Evolutionary conservation across 2,113 vertebrate genomes (phyloP).

Genomic region (Hyperoodon ampullatus): DNA sequence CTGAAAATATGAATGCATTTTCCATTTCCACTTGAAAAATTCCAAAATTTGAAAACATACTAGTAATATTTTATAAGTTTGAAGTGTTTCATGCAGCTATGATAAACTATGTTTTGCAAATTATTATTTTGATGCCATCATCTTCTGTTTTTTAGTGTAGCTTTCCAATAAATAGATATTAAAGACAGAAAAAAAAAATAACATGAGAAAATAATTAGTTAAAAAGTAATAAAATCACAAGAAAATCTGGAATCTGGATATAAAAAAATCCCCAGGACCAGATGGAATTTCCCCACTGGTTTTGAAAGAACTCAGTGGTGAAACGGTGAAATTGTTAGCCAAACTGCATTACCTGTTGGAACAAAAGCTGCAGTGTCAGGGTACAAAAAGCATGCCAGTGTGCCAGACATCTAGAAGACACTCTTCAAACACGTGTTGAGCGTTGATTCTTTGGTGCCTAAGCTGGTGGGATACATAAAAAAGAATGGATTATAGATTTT

Average conservation of each 20-base stretch:
- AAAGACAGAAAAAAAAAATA: not conserved
- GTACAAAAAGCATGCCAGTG: not conserved
- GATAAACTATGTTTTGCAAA: not conserved
- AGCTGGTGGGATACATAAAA: not conserved
- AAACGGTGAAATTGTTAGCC: conserved; percentile 44
- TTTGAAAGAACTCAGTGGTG: conserved; percentile 38
- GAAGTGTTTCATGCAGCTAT: not conserved
- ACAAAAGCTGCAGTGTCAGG: not conserved
- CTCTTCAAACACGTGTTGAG: not conserved
- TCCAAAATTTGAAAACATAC: not conserved
- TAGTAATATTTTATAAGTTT: not conserved
- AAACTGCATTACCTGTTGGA: not conserved
- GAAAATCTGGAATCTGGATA: not conserved
- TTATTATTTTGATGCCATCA: not conserved
- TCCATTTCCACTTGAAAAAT: not conserved
- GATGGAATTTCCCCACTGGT: not conserved
- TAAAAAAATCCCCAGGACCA: not conserved
- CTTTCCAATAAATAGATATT: not conserved
- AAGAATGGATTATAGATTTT: not conserved
- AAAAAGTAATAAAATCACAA: not conserved
- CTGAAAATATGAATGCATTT: not conserved
- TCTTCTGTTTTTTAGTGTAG: not conserved
- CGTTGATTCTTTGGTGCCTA: not conserved
- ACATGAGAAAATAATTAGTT: not conserved
- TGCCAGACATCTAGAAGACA: not conserved